Base-by-base conservation (phyloP, 2,888 invertebrate genomes). In the Papilio gigon region DNA sequence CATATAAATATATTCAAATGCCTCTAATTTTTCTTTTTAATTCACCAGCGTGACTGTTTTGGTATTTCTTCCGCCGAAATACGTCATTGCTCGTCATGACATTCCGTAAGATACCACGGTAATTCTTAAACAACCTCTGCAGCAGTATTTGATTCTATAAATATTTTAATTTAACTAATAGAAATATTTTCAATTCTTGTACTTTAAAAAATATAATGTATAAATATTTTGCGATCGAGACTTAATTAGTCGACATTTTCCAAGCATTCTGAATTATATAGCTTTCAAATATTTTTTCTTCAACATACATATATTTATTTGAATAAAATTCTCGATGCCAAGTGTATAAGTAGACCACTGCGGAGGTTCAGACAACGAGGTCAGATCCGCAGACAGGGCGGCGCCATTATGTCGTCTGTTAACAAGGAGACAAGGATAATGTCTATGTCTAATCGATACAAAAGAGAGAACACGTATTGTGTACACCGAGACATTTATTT, bases 301-400 rank as follows among this genome's bases (percentile, higher is more conserved):
- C 14, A 2, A 8, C 6, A 53, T 42, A 42, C 42, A 42, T 25
- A 25, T 27, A 53, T 53, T 27, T 53, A 50, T 50, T 25, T 4
- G 30, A 20, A 60, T 35, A 63, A 64, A 68, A 59, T 59, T 40
- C 11, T 42, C n/a, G 0, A 17, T 33, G 60, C 60, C 42, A 59
- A 60, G 59, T n/a, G n/a, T 60, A 17, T 65, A 65, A 62, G 60
- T 69, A 65, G 69, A 65, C 60, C 69, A 69, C 65, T 69, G 69
- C 69, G 65, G 65, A 53, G 61, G 77, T 77, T 71, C 75, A 80
- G 79, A 84, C 83, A 85, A 84, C 81, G 84, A 82, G 87, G 87
- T 84, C 85, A 82, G 73, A 75, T 72, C 77, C 75, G 77, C 80
- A 88, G 87, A 88, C 88, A 76, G 75, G 74, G 73, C 77, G 82